Evolutionary conservation across 2,113 vertebrate genomes (phyloP).

Genomic region (Pygathrix nemaeus): DNA sequence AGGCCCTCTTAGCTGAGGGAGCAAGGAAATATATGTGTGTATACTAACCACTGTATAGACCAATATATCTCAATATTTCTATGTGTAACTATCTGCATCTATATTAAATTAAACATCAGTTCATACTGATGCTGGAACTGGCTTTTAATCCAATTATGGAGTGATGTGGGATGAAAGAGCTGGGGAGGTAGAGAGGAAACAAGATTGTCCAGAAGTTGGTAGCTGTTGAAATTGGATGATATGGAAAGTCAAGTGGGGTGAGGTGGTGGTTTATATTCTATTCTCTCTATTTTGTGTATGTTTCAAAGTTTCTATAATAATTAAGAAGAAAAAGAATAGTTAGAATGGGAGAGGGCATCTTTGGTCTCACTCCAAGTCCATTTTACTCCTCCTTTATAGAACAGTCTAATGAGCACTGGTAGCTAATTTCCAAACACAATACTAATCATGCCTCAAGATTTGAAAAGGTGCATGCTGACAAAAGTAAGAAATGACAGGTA

Average conservation of each 20-base stretch:
- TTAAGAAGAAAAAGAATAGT: neutral
- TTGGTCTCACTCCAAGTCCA: neutral
- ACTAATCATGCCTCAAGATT: neutral
- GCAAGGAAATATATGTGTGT: neutral
- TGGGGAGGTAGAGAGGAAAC: neutral
- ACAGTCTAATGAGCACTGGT: neutral
- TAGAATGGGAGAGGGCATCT: neutral
- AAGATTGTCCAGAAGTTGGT: neutral
- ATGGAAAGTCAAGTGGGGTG: neutral
- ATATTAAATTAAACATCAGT: neutral
- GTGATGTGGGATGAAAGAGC: neutral
- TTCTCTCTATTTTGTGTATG: neutral
- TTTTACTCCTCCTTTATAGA: neutral
- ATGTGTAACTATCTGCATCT: neutral
- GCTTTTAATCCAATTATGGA: neutral
- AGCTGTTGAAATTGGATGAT: neutral
- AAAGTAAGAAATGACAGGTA: neutral
- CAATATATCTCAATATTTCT: neutral
- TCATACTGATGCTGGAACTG: neutral
- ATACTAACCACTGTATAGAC: neutral
- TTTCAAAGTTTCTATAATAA: neutral
- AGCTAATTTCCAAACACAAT: constrained; percentile 33
- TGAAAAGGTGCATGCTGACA: neutral
- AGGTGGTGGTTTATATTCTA: neutral
- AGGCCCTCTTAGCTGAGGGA: neutral